Evolutionary conservation across 2,113 vertebrate genomes (phyloP).

Genomic region (Cryptotis parvus): DNA sequence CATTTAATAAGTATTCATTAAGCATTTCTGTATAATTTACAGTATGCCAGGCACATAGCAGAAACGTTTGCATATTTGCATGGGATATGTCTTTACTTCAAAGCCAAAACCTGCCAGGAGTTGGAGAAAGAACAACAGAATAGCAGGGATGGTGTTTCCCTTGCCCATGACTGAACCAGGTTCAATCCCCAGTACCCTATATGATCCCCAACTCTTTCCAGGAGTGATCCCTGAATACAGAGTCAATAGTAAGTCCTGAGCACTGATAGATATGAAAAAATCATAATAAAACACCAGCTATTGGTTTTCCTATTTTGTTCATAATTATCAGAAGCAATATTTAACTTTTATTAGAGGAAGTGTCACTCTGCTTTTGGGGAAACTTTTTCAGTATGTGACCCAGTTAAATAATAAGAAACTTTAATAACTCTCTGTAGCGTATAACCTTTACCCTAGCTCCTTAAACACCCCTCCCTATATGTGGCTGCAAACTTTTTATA

Average conservation of each 20-base stretch:
- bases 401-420: slow-evolving; percentile 40
- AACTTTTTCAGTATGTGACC: background rate
- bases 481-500: too few species aligned
- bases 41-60: background rate
- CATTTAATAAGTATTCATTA: slow-evolving; percentile 27
- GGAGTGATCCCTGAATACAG: too few species aligned
- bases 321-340: slow-evolving; percentile 36
- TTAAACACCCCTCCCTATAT: too few species aligned
- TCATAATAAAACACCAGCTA: too few species aligned
- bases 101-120: background rate
- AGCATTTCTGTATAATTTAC: background rate
- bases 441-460: background rate
- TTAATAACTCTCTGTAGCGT: background rate
- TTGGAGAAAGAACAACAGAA: too few species aligned
- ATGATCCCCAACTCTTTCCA: too few species aligned
- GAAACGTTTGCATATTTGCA: slow-evolving; percentile 36
- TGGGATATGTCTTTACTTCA: slow-evolving; percentile 26
- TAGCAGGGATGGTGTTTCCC: too few species aligned
- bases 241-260: too few species aligned
- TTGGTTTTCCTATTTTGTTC: slow-evolving; percentile 41
- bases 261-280: too few species aligned
- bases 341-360: slow-evolving; percentile 48
- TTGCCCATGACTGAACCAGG: too few species aligned
- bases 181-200: too few species aligned
- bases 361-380: background rate